phyloP scores from a whole-genome alignment of 35 echinoderm and acorn worm genomes.

The Stichopus chloronotus region DNA sequence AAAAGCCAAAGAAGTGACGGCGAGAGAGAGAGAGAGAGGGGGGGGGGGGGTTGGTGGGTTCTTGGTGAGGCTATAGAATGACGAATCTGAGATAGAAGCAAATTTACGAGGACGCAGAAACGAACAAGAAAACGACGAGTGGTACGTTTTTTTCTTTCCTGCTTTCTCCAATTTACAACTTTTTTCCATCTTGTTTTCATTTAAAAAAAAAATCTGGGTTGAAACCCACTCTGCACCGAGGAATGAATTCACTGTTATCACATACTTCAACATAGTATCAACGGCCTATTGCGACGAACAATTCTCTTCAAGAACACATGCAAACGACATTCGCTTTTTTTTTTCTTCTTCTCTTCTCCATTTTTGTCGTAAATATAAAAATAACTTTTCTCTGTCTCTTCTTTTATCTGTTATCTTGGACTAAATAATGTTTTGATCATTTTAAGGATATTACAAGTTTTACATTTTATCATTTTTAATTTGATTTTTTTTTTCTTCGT shows the following conservation, averaged over 20 bases:
- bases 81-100: too few relatives aligned
- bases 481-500: neutral
- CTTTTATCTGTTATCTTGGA: neutral
- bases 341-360: neutral
- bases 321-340: too few relatives aligned
- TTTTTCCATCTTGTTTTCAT: neutral
- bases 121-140: too few relatives aligned
- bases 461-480: conserved; percentile 18
- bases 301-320: conserved; percentile 23
- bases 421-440: conserved; percentile 16
- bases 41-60: too few relatives aligned
- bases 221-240: conserved; percentile 61
- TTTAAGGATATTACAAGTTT: neutral
- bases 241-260: conserved; percentile 46
- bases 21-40: too few relatives aligned
- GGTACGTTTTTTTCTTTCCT: neutral
- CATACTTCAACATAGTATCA: conserved; percentile 45
- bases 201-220: conserved; percentile 50
- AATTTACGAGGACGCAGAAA: too few relatives aligned
- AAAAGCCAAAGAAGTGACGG: too few relatives aligned
- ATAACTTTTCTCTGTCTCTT: conserved; percentile 37
- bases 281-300: conserved; percentile 46
- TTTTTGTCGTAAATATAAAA: conserved; percentile 56
- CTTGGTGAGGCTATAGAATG: too few relatives aligned
- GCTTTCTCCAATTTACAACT: conserved; percentile 50